phyloP scores from a whole-genome alignment of 2,113 vertebrate genomes.

The Pao palembangensis region DNA sequence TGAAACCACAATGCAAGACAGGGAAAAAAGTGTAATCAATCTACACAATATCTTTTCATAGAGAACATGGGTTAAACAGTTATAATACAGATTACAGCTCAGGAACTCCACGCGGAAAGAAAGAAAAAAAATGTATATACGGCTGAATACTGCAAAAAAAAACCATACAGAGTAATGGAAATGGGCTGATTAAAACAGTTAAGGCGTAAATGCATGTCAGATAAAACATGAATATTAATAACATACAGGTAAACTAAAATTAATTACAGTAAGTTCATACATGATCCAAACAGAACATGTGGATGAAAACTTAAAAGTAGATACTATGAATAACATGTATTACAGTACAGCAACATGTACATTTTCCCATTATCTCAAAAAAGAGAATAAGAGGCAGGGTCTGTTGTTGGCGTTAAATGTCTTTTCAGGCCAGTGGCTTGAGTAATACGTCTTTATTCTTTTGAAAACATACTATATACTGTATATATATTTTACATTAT shows the following conservation, averaged over 20 bases:
- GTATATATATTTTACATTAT: slow-evolving; percentile 72
- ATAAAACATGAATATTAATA: slow-evolving; percentile 76
- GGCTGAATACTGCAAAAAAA: slow-evolving; percentile 90
- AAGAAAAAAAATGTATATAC: slow-evolving; percentile 78
- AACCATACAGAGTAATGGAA: slow-evolving; percentile 76
- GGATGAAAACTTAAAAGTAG: slow-evolving; percentile 70
- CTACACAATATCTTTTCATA: slow-evolving; percentile 85
- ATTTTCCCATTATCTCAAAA: slow-evolving; percentile 67
- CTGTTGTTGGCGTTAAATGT: slow-evolving; percentile 72
- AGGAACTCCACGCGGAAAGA: slow-evolving; percentile 86
- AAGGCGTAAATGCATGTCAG: slow-evolving; percentile 91
- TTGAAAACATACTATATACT: slow-evolving; percentile 72
- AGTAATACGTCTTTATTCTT: slow-evolving; percentile 64
- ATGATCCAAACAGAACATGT: slow-evolving; percentile 68
- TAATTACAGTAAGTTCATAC: slow-evolving; percentile 78
- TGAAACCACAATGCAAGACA: slow-evolving; percentile 82
- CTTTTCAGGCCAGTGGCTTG: slow-evolving; percentile 67
- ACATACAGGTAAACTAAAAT: slow-evolving; percentile 77
- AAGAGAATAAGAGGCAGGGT: slow-evolving; percentile 71
- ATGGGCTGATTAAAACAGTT: slow-evolving; percentile 80
- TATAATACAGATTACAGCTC: slow-evolving; percentile 89
- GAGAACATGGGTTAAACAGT: slow-evolving; percentile 84
- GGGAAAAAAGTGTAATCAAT: slow-evolving; percentile 80
- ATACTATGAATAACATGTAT: slow-evolving; percentile 75
- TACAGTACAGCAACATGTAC: slow-evolving; percentile 76